Conservation (phyloP, 1,140 invertebrate genomes). For the Sitobion miscanthi region DNA sequence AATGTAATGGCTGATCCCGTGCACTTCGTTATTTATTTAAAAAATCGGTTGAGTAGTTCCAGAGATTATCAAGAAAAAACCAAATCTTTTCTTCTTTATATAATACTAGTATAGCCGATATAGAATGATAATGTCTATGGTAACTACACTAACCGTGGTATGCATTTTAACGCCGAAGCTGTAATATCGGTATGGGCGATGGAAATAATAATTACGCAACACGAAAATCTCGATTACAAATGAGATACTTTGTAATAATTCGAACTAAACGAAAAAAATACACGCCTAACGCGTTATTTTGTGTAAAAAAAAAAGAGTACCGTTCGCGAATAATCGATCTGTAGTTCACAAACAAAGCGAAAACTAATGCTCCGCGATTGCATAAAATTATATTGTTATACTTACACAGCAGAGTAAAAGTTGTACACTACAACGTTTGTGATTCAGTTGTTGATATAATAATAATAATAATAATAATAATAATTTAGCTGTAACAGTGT, state of each 20-base stretch:
- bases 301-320: not conserved
- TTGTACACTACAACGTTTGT: not conserved
- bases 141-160: not conserved
- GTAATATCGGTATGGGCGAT: not conserved
- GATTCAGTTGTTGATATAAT: not conserved
- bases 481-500: not conserved
- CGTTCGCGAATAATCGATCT: conserved; percentile 3
- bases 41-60: no score
- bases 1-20: no score
- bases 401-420: not conserved
- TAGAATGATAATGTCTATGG: no score
- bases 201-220: not conserved
- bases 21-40: no score
- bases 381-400: not conserved
- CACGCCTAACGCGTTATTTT: not conserved
- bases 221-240: not conserved
- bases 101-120: not conserved
- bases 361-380: not conserved
- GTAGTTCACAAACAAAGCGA: not conserved
- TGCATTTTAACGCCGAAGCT: not conserved
- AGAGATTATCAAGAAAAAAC: no score
- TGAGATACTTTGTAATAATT: not conserved
- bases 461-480: not conserved
- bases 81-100: no score
- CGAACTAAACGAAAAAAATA: not conserved